phyloP scores from a whole-genome alignment of 2,888 invertebrate genomes.

The Sesia apiformis region DNA sequence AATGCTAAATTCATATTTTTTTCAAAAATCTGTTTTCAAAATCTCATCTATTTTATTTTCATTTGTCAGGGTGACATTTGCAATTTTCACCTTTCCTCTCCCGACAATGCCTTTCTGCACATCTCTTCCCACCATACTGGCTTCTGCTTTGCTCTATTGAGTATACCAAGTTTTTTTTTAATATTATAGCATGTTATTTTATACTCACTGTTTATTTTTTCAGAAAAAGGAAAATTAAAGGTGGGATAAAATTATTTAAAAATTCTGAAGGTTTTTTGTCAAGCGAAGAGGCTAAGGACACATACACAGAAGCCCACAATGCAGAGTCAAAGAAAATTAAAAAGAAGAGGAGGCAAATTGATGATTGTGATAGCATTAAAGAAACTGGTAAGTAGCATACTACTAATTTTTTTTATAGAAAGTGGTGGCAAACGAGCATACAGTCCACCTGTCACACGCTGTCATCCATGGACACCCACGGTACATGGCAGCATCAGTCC shows the following conservation, averaged over 20 bases:
- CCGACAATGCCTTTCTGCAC: no score
- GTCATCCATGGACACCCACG: no score
- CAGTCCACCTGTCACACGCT: no score
- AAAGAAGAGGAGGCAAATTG: conserved; percentile 24
- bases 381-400: conserved; percentile 31
- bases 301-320: conserved; percentile 44
- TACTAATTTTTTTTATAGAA: neutral
- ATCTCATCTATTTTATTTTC: no score
- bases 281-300: conserved; percentile 42
- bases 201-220: conserved; percentile 6
- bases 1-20: no score
- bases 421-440: no score
- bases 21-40: no score
- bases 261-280: conserved; percentile 50
- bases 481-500: no score
- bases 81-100: no score
- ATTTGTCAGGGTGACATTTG: no score
- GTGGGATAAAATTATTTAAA: conserved; percentile 63
- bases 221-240: conserved; percentile 50
- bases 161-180: neutral
- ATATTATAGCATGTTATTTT: neutral
- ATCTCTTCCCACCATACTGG: no score
- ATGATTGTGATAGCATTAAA: conserved; percentile 15
- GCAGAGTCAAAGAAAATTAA: conserved; percentile 36
- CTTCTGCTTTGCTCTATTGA: no score